Evolutionary conservation across 2,797 vertebrate species (phyloP).

Genomic region (Enteromius argenteus): DNA sequence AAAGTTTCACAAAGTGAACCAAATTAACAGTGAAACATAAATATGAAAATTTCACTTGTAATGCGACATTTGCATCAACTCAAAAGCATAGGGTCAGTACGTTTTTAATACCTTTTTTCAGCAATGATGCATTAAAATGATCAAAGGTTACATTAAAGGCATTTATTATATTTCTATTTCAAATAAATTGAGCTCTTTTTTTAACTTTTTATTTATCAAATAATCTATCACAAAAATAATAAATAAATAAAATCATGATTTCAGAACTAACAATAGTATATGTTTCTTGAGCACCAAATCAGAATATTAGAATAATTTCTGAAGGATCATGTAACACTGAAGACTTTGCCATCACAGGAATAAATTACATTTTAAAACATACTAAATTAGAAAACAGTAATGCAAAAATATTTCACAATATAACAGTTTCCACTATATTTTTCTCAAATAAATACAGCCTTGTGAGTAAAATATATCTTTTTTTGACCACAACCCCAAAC

Average conservation of each 20-base stretch:
- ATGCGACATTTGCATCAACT: neutral
- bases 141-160: neutral
- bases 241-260: neutral
- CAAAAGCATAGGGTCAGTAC: neutral
- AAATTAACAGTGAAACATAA: neutral
- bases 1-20: neutral
- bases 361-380: neutral
- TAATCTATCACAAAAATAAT: neutral
- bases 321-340: neutral
- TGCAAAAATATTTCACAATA: neutral
- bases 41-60: too few species aligned
- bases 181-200: neutral
- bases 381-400: neutral
- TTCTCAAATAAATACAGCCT: slow-evolving; percentile 3
- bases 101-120: neutral
- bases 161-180: neutral
- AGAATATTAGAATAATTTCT: neutral
- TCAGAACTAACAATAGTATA: neutral
- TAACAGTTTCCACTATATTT: neutral
- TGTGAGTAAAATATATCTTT: neutral
- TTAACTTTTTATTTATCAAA: neutral
- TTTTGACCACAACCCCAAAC: neutral
- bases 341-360: neutral
- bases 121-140: neutral
- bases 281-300: neutral